Percentiles rank a stretch among this genome's conserved stretches.
Evolutionary conservation across 2,113 vertebrate genomes (phyloP).

Genomic region (Callipepla squamata): DNA sequence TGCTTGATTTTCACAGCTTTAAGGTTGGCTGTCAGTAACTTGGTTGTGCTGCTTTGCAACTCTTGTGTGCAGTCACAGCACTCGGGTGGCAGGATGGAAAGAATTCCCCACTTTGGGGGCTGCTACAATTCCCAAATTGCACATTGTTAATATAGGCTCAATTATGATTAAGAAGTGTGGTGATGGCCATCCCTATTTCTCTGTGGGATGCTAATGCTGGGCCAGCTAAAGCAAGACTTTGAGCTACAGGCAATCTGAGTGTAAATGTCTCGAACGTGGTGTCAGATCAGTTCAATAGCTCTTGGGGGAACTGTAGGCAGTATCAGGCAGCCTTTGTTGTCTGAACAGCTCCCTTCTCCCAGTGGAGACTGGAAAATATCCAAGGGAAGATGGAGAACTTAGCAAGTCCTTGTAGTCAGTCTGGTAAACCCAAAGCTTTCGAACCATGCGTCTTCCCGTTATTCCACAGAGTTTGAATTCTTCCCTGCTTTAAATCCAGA

Average conservation of each 20-base stretch:
- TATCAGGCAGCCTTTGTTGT: neutral
- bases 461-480: neutral
- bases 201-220: accelerated
- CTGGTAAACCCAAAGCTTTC: neutral
- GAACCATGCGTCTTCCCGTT: neutral
- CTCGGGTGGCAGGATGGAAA: neutral
- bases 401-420: neutral
- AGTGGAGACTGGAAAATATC: neutral
- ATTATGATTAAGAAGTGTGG: accelerated
- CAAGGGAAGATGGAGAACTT: neutral
- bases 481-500: neutral
- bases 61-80: accelerated
- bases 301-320: neutral
- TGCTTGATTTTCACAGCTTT: neutral
- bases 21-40: neutral
- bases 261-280: neutral
- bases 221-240: neutral
- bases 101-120: neutral
- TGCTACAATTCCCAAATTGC: accelerated
- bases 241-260: no score
- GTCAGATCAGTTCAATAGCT: neutral
- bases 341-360: neutral
- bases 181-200: neutral
- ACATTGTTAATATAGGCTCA: accelerated
- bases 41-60: accelerated